Evolutionary conservation across 2,888 invertebrate genomes (phyloP), one percentile per base, ranked within the genome.

Genomic region (Congeria kusceri): DNA sequence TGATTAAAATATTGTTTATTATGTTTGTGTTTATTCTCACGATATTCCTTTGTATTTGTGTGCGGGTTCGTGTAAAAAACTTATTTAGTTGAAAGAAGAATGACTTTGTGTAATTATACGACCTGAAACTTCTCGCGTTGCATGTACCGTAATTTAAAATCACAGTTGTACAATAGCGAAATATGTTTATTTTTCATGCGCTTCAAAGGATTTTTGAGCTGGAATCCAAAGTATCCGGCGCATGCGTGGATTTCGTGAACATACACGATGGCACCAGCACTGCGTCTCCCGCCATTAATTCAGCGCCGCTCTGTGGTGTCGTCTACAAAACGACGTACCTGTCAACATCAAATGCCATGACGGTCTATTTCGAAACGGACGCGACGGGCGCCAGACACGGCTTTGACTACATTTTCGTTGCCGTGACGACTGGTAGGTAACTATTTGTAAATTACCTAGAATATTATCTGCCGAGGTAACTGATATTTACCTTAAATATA

Each of bases 181-280:
- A n/a, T n/a, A n/a, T n/a, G n/a, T n/a, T n/a, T n/a, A n/a, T n/a
- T n/a, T n/a, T n/a, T n/a, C n/a, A 13, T 39, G 9, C 39, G 9
- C 15, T 39, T 39, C 32, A 13, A 39, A 83, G 83, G 32, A 23
- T 46, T 5, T 83, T 83, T 57, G 70, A 77, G 1, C 66, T 83
- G 18, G 83, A 83, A 56, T 11, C 47, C 15, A 56, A 70, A 27
- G 79, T 80, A 13, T 59, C 57, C 18, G 56, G 53, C 13, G 53
- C 69, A 1, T 83, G 83, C 28, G 83, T 83, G 0, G 83, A 83
- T 47, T 83, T 69, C 23, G 83, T 83, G 11, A 75, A 83, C 61
- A 65, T 83, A 20, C 77, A 83, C 44, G 83, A 79, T 58, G 83
- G 83, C n/a, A 18, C 59, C 20, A 58, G 46, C 44, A 62, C 58